A percentile compares a stretch with the other conserved stretches of the same genome.
These are phyloP conservation scores for Mus caroli DNA, from an alignment of 2,797 vertebrate genomes.

Conservation along the genomic window DNA sequence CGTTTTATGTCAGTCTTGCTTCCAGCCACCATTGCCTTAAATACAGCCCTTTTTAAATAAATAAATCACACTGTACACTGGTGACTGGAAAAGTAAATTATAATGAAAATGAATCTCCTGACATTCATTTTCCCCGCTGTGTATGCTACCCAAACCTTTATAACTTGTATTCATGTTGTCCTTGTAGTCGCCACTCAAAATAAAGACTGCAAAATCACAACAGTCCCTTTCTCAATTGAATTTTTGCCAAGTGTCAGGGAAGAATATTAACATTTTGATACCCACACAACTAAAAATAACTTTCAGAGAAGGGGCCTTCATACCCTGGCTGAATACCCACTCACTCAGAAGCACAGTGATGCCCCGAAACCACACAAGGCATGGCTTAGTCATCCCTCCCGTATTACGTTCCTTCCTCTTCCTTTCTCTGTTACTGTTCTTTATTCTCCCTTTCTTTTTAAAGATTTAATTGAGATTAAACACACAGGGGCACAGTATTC, in stretches of 20 bases:
- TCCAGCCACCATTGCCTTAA: constrained; percentile 48
- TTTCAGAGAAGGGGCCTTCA: background rate
- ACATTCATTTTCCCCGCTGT: background rate
- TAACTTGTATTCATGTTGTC: constrained; percentile 15
- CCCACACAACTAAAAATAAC: background rate
- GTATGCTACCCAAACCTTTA: constrained; percentile 29
- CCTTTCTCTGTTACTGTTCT: background rate
- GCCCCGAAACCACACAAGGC: background rate
- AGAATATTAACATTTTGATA: constrained; percentile 45
- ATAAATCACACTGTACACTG: constrained; percentile 18
- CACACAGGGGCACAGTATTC: background rate
- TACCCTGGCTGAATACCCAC: rapidly evolving
- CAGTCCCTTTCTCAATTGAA: background rate
- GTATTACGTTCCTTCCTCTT: rapidly evolving
- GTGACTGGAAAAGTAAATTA: constrained; percentile 63
- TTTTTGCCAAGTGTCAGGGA: background rate
- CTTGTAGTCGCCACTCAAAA: constrained; percentile 30
- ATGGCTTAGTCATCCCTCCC: rapidly evolving
- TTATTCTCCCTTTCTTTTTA: background rate
- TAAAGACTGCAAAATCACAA: constrained; percentile 16
- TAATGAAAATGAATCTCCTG: constrained; percentile 20
- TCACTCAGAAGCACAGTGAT: background rate
- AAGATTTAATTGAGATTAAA: background rate
- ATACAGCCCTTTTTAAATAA: constrained; percentile 55
- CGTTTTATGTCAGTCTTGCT: constrained; percentile 46